Conservation (phyloP, 53 echinoderm and acorn worm species). For the Echinometra lucunter region DNA sequence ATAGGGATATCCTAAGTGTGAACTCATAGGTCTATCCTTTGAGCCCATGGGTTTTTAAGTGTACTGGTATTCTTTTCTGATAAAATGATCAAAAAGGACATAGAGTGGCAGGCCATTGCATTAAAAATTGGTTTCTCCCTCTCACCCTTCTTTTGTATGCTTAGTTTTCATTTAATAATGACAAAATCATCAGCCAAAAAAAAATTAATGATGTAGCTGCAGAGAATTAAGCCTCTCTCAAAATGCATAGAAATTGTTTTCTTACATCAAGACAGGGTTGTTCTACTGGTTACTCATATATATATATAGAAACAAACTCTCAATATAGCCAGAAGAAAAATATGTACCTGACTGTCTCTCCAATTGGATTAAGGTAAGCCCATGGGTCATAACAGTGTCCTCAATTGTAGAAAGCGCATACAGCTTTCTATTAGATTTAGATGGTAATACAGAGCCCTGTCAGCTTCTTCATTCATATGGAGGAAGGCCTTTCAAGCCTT, state of each 20-base stretch:
- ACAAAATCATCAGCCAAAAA: neutral
- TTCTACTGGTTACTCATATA: neutral
- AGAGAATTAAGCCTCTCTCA: too few species aligned
- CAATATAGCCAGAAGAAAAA: neutral
- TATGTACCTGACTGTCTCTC: neutral
- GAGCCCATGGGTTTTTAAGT: too few species aligned
- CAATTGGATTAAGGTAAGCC: neutral
- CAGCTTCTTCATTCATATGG: neutral
- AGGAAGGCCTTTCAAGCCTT: neutral
- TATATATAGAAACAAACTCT: neutral
- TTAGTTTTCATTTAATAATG: neutral
- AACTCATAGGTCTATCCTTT: too few species aligned
- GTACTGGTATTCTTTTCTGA: too few species aligned
- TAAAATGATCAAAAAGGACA: too few species aligned
- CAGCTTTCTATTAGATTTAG: slow-evolving; percentile 25
- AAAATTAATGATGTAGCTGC: neutral
- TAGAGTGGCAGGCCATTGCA: too few species aligned
- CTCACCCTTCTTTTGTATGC: neutral
- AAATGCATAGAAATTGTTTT: too few species aligned
- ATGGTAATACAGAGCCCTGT: neutral
- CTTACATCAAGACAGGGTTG: neutral
- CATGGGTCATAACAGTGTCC: slow-evolving; percentile 5
- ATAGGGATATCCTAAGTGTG: too few species aligned
- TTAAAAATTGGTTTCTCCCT: too few species aligned
- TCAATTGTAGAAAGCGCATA: neutral